phyloP scores from a whole-genome alignment of 2,888 invertebrate genomes.

The Temnothorax ravouxi region DNA sequence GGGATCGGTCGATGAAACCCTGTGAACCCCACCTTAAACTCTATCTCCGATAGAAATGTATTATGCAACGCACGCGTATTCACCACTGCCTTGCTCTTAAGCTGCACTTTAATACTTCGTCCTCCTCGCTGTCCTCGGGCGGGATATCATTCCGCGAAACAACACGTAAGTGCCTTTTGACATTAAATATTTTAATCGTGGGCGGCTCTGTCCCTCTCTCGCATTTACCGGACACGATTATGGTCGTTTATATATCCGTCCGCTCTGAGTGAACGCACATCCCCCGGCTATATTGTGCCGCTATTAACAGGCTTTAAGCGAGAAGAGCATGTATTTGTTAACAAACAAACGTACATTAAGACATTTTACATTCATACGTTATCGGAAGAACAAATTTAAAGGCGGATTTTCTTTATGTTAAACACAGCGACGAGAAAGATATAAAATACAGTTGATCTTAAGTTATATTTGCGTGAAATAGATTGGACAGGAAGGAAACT shows the following conservation, averaged over 20 bases:
- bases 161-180: constrained; percentile 41
- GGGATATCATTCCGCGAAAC: constrained; percentile 36
- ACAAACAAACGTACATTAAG: not conserved
- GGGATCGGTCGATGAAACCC: constrained; percentile 85
- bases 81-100: constrained; percentile 30
- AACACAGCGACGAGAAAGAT: not conserved
- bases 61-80: constrained; percentile 53
- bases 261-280: not conserved
- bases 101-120: constrained; percentile 34
- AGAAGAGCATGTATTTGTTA: not conserved
- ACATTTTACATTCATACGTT: not conserved
- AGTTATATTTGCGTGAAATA: not conserved
- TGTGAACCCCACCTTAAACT: constrained; percentile 78
- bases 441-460: not conserved
- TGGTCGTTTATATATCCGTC: constrained; percentile 34
- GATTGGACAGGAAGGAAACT: not conserved
- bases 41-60: constrained; percentile 61
- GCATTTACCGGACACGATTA: constrained; percentile 28
- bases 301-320: constrained; percentile 3
- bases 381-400: not conserved
- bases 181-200: constrained; percentile 52
- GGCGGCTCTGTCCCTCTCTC: not conserved
- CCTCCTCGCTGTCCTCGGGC: constrained; percentile 9
- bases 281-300: not conserved
- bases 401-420: not conserved